Conservation (phyloP, 2,113 vertebrate genomes). For the Atlantisia rogersi region DNA sequence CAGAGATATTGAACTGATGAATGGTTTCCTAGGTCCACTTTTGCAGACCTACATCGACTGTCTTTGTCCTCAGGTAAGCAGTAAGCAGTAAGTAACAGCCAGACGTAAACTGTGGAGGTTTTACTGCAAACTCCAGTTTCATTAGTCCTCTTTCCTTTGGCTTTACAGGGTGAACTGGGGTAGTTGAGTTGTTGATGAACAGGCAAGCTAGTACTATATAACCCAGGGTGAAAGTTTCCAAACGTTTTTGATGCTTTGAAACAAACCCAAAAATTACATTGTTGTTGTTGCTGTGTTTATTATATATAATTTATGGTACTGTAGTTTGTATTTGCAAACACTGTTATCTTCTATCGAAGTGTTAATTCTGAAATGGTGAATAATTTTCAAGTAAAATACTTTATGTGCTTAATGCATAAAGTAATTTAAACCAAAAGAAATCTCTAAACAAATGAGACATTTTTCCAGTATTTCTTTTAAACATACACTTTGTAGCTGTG, state of each 20-base stretch:
- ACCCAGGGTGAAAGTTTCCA: neutral
- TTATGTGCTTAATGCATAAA: neutral
- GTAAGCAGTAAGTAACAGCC: neutral
- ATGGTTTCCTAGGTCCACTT: neutral
- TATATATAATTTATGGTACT: neutral
- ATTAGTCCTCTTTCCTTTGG: neutral
- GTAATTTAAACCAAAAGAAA: neutral
- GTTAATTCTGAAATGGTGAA: neutral
- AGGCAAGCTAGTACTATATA: neutral
- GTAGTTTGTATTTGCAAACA: neutral
- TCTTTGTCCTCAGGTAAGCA: neutral
- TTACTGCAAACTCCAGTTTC: neutral
- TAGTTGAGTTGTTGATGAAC: neutral
- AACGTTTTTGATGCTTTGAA: neutral
- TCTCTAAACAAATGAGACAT: neutral
- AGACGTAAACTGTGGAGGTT: neutral
- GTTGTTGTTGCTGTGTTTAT: neutral
- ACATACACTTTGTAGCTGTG: neutral
- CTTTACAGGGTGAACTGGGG: neutral
- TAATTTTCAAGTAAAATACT: neutral
- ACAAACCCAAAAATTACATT: neutral
- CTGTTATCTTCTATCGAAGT: neutral
- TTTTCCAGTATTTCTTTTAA: neutral
- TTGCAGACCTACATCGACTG: neutral
- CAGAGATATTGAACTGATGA: accelerated